phyloP scores from a whole-genome alignment of 1,140 invertebrate genomes.

The Globodera ellingtonae region DNA sequence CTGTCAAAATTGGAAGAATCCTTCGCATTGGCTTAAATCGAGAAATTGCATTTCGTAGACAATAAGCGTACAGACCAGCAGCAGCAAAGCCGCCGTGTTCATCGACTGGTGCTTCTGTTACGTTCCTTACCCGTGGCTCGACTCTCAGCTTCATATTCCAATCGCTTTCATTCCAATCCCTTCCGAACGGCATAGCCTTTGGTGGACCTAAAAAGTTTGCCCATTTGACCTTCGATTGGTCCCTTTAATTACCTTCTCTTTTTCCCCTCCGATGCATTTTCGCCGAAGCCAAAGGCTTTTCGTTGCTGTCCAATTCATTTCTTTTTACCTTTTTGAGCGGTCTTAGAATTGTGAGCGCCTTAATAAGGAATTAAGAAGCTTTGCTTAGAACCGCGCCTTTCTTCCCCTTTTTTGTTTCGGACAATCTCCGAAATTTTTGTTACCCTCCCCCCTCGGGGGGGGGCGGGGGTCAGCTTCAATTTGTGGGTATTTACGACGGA shows the following conservation, averaged over 20 bases:
- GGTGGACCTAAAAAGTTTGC: not conserved
- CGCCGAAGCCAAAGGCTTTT: not conserved
- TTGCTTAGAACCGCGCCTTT: no score
- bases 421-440: no score
- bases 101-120: not conserved
- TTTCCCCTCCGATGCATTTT: not conserved
- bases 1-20: not conserved
- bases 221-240: no score
- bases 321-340: not conserved
- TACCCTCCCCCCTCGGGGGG: no score
- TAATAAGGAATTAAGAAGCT: not conserved
- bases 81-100: not conserved
- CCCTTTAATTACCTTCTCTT: not conserved
- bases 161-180: not conserved
- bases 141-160: not conserved
- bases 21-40: not conserved
- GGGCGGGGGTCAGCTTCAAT: not conserved
- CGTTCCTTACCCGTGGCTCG: not conserved
- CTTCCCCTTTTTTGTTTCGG: no score
- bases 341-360: not conserved
- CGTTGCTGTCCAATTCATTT: not conserved
- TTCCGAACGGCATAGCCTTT: not conserved
- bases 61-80: not conserved
- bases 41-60: no score
- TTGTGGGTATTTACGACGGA: not conserved